A percentile compares a stretch with the other conserved stretches of the same genome.
Conservation (phyloP, 2,113 vertebrate species). For the Rhabdornis inornatus region DNA sequence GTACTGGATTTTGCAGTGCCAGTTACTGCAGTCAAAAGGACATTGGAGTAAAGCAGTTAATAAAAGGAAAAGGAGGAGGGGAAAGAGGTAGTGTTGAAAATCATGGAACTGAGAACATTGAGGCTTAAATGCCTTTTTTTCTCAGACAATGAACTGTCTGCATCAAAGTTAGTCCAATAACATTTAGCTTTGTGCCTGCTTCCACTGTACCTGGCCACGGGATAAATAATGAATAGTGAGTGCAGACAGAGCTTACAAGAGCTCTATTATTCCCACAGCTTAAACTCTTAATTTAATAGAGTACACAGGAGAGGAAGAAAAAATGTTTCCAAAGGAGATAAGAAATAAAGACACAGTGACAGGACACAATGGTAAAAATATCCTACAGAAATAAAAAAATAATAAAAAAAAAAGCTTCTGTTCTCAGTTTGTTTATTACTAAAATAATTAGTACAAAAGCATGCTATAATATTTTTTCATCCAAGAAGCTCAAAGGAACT, state of each 20-base stretch:
- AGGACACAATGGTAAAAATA: neutral
- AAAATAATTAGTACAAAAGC: neutral
- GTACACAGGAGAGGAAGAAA: neutral
- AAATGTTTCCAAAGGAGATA: neutral
- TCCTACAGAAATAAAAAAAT: neutral
- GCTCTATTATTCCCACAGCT: conserved; percentile 16
- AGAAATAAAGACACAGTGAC: conserved; percentile 15
- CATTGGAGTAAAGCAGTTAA: conserved; percentile 40
- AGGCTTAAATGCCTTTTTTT: conserved; percentile 33
- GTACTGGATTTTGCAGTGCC: conserved; percentile 43
- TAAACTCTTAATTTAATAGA: conserved; percentile 27
- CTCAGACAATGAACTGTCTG: conserved; percentile 51
- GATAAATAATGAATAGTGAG: conserved; percentile 60
- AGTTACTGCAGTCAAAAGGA: conserved; percentile 40
- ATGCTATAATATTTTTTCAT: neutral
- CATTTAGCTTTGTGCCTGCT: conserved; percentile 21
- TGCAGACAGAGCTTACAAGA: conserved; percentile 5
- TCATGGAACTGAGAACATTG: conserved; percentile 45
- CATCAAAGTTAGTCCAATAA: conserved; percentile 44
- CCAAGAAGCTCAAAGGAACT: neutral
- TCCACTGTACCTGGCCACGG: conserved; percentile 11
- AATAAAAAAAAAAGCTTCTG: neutral
- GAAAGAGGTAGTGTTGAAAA: conserved; percentile 23
- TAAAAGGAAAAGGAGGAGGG: conserved; percentile 30
- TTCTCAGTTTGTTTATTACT: neutral